phyloP scores from a whole-genome alignment of 2,113 vertebrate species.

The Sarotherodon lohbergeri region DNA sequence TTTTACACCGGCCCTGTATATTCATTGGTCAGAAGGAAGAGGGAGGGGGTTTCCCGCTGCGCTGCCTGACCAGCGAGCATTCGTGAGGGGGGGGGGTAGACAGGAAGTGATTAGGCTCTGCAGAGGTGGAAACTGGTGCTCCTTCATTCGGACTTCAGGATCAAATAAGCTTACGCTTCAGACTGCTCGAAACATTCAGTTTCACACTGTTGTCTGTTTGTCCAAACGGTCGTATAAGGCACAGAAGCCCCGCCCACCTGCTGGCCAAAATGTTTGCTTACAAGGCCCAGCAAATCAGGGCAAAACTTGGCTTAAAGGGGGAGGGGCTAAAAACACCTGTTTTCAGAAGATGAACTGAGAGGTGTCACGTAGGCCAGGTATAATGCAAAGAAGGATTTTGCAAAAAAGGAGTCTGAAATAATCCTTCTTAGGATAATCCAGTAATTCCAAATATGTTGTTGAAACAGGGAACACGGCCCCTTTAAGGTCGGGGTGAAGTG shows the following conservation, averaged over 20 bases:
- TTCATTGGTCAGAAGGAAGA: constrained; percentile 7
- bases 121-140: background rate
- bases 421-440: background rate
- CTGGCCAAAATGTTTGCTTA: background rate
- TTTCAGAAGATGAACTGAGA: background rate
- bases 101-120: background rate
- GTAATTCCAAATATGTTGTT: background rate
- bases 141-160: background rate
- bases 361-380: background rate
- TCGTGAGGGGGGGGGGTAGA: background rate
- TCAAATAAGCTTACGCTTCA: background rate
- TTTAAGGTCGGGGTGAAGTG: background rate
- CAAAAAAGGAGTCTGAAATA: background rate
- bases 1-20: constrained; percentile 17
- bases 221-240: too few relatives aligned
- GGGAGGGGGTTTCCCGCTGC: constrained; percentile 16
- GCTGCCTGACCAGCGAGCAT: background rate
- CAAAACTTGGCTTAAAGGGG: background rate
- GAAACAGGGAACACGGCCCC: background rate
- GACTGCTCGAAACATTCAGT: background rate
- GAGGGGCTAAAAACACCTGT: background rate
- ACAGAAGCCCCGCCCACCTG: background rate
- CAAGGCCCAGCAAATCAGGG: background rate
- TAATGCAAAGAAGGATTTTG: background rate
- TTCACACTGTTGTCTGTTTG: background rate